phyloP scores from a whole-genome alignment of 1,140 invertebrate genomes.

The Brachionus rubens region DNA sequence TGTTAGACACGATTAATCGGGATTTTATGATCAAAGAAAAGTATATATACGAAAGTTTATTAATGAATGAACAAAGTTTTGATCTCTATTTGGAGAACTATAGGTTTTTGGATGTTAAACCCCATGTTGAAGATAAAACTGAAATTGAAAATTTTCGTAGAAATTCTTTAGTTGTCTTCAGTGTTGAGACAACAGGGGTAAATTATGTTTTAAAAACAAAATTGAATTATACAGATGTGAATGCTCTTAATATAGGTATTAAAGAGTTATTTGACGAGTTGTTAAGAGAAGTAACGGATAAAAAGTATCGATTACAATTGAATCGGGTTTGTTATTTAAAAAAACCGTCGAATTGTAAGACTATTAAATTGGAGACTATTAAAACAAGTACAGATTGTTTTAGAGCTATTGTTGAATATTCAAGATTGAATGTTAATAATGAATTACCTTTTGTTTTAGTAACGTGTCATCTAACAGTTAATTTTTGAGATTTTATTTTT shows the following conservation, averaged over 20 bases:
- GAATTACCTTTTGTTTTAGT: conserved; percentile 32
- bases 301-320: background rate
- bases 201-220: background rate
- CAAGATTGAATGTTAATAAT: background rate
- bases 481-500: background rate
- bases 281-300: background rate
- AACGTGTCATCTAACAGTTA: conserved; percentile 4
- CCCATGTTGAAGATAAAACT: background rate
- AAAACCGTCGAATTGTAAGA: conserved; percentile 13
- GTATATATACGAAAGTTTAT: background rate
- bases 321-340: background rate
- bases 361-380: conserved; percentile 21
- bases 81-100: background rate
- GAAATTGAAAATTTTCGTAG: background rate
- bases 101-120: background rate
- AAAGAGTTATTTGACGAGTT: conserved; percentile 6
- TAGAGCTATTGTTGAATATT: conserved; percentile 29
- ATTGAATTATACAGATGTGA: background rate
- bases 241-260: background rate
- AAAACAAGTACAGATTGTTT: conserved; percentile 26
- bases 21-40: conserved; percentile 27
- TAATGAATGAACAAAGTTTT: background rate
- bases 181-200: background rate
- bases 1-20: background rate
- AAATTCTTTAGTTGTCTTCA: background rate